These are phyloP conservation scores for Parazoanthus swiftii DNA, from an alignment of 92 coral and sea anemone species.

Conservation along the genomic window DNA sequence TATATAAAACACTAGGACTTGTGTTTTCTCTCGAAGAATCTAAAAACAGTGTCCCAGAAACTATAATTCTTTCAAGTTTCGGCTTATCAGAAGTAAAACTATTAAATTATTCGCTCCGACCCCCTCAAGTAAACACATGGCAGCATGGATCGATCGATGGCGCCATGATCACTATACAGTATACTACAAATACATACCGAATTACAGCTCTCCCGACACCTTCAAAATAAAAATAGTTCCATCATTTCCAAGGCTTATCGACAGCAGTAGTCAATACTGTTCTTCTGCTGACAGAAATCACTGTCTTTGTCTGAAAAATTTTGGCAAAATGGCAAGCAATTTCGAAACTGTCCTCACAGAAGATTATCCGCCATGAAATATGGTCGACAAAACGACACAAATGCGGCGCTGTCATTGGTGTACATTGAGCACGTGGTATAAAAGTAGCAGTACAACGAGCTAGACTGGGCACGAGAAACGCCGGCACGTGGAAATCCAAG, in stretches of 20 bases:
- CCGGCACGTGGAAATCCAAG: constrained; percentile 7
- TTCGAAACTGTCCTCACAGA: constrained; percentile 32
- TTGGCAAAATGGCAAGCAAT: constrained; percentile 31
- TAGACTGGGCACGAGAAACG: constrained; percentile 33
- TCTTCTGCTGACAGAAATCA: not conserved
- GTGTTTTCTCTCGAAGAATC: not conserved
- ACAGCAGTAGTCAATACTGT: not conserved
- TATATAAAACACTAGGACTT: not conserved
- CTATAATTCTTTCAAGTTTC: too few species aligned
- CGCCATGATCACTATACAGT: not conserved
- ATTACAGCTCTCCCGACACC: not conserved
- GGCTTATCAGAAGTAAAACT: not conserved
- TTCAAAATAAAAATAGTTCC: constrained; percentile 14
- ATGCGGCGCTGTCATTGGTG: constrained; percentile 54
- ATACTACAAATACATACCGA: constrained; percentile 23
- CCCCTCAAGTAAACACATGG: constrained; percentile 24
- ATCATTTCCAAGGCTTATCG: not conserved
- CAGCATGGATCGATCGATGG: not conserved
- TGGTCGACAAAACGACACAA: constrained; percentile 56
- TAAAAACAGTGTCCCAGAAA: not conserved
- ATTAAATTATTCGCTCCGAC: not conserved
- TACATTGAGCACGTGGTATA: constrained; percentile 49
- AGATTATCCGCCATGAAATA: constrained; percentile 49
- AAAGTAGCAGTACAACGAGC: not conserved
- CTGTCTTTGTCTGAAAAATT: constrained; percentile 9